phyloP scores from a whole-genome alignment of 1,140 invertebrate species.

The Adelges cooleyi region DNA sequence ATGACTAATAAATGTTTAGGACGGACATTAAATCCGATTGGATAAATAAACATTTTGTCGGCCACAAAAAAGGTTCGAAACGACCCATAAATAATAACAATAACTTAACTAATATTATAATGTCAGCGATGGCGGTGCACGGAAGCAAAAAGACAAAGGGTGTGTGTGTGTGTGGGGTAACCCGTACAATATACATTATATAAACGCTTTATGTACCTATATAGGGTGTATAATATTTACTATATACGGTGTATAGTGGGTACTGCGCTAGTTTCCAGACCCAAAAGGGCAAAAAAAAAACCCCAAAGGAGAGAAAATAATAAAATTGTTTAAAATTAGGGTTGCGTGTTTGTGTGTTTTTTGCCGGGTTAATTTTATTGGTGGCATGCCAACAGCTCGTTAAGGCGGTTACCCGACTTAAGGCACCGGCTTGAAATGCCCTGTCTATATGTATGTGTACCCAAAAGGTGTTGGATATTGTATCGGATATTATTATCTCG shows the following conservation, averaged over 20 bases:
- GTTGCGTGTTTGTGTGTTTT: slow-evolving; percentile 28
- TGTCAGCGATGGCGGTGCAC: too few relatives aligned
- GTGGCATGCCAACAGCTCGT: slow-evolving; percentile 28
- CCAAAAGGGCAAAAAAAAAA: not conserved
- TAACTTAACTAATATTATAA: too few relatives aligned
- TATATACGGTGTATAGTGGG: not conserved
- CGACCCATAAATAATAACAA: too few relatives aligned
- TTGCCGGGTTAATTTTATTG: slow-evolving; percentile 23
- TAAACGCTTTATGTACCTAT: too few relatives aligned
- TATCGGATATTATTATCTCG: slow-evolving; percentile 24
- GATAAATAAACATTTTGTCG: too few relatives aligned
- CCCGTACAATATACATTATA: too few relatives aligned
- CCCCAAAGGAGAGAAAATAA: slow-evolving; percentile 19
- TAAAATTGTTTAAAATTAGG: slow-evolving; percentile 29
- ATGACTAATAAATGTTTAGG: too few relatives aligned
- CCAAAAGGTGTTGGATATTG: slow-evolving; percentile 27
- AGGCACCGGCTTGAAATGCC: slow-evolving; percentile 24
- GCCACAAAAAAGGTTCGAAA: too few relatives aligned
- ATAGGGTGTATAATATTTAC: not conserved
- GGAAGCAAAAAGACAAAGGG: slow-evolving; percentile 7
- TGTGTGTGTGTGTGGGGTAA: not conserved
- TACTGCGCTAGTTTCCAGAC: not conserved
- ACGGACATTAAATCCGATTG: too few relatives aligned
- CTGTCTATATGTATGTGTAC: slow-evolving; percentile 12
- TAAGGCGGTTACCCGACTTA: slow-evolving; percentile 24